phyloP scores from a whole-genome alignment of 2,888 invertebrate species.

The Hymenopus coronatus region DNA sequence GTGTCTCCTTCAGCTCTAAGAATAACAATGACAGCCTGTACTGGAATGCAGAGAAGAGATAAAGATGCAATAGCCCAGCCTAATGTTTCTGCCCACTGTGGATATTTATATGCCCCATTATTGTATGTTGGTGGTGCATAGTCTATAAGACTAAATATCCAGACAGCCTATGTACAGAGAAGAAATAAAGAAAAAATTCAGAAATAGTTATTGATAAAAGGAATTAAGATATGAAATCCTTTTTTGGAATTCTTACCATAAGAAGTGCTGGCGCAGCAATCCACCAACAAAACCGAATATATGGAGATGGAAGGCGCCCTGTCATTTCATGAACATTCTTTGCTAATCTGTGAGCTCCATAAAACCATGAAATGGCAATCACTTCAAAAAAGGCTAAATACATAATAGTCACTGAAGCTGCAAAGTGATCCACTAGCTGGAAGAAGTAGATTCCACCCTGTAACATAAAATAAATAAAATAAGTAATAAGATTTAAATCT shows the following conservation, averaged over 20 bases:
- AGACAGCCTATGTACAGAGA: slow-evolving; percentile 61
- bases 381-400: slow-evolving; percentile 92
- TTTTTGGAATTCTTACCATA: slow-evolving; percentile 51
- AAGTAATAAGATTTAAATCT: too few species aligned
- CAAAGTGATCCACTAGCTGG: slow-evolving; percentile 89
- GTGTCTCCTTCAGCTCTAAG: slow-evolving; percentile 67
- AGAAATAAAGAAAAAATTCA: not conserved
- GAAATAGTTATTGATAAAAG: not conserved
- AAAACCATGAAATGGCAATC: slow-evolving; percentile 88
- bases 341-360: slow-evolving; percentile 76
- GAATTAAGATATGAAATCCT: not conserved
- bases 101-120: slow-evolving; percentile 74
- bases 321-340: slow-evolving; percentile 89
- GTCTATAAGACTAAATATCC: slow-evolving; percentile 85
- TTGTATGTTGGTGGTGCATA: slow-evolving; percentile 83
- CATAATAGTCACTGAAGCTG: slow-evolving; percentile 88
- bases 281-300: slow-evolving; percentile 84
- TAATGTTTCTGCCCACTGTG: slow-evolving; percentile 78
- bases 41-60: slow-evolving; percentile 82
- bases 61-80: slow-evolving; percentile 85
- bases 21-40: slow-evolving; percentile 71
- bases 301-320: slow-evolving; percentile 72
- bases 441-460: slow-evolving; percentile 89
- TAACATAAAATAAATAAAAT: not conserved
- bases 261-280: slow-evolving; percentile 76